These are phyloP conservation scores for Diploscapter pachys DNA, from an alignment of 1,140 invertebrate genomes.

Conservation along the genomic window DNA sequence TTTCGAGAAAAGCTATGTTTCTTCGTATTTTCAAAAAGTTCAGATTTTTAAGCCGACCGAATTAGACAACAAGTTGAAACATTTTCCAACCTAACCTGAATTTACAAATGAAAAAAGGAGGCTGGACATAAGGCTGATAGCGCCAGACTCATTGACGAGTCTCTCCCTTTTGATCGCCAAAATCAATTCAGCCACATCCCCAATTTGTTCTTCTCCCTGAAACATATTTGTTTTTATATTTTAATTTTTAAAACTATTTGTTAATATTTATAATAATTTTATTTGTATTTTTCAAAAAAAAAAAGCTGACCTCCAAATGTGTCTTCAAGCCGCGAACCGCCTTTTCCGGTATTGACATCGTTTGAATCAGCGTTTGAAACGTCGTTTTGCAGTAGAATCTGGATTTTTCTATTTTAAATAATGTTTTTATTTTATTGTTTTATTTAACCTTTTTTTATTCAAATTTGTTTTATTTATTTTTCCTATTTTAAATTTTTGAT, in stretches of 20 bases:
- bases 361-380: conserved; percentile 44
- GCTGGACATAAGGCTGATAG: conserved; percentile 30
- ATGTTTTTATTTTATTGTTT: too few species aligned
- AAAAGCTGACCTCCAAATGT: conserved; percentile 26
- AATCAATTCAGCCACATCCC: conserved; percentile 32
- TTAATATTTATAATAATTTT: background rate
- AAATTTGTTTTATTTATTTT: too few species aligned
- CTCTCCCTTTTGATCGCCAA: conserved; percentile 43
- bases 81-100: too few species aligned
- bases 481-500: too few species aligned
- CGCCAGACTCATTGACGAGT: conserved; percentile 32
- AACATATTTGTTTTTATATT: conserved; percentile 11
- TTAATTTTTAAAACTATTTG: conserved; percentile 1
- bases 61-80: too few species aligned
- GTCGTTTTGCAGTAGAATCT: conserved; percentile 49
- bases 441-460: too few species aligned
- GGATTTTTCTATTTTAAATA: background rate
- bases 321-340: conserved; percentile 41
- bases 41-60: too few species aligned
- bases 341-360: conserved; percentile 46
- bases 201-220: conserved; percentile 24
- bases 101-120: too few species aligned
- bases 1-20: too few species aligned
- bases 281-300: conserved; percentile 17
- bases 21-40: too few species aligned